These are phyloP conservation scores for Rhodinocichla rosea DNA, from an alignment of 2,113 vertebrate genomes.

Conservation along the genomic window DNA sequence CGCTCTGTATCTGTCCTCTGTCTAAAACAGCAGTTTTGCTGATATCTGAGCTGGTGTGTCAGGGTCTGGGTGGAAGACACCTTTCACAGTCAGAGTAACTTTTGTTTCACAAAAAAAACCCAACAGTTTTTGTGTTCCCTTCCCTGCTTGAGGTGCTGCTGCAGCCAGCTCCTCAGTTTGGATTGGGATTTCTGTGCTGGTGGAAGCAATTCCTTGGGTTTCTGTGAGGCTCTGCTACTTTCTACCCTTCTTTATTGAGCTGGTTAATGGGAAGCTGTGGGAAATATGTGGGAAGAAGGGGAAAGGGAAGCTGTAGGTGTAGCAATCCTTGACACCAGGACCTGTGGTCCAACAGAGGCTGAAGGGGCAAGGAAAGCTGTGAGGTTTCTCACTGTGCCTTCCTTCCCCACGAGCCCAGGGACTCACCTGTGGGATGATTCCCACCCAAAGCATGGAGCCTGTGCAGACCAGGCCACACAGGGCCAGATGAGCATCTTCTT, in stretches of 20 bases:
- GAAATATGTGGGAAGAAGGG: not conserved
- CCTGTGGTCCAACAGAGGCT: accelerated
- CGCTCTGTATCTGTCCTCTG: not conserved
- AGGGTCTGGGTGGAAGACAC: not conserved
- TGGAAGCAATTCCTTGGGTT: not conserved
- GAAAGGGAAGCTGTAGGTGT: not conserved
- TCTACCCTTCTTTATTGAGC: not conserved
- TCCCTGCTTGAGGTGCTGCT: not conserved
- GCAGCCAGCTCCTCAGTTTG: not conserved
- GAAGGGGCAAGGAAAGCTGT: not conserved
- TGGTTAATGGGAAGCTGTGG: not conserved
- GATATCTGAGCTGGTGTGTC: not conserved
- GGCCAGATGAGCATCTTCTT: not conserved
- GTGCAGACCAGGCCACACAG: not conserved
- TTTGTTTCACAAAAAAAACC: not conserved
- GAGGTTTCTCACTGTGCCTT: not conserved
- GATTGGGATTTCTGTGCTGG: not conserved
- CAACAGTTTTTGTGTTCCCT: not conserved
- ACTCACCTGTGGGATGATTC: not conserved
- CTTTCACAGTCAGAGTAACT: not conserved
- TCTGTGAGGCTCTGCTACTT: not conserved
- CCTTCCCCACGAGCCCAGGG: not conserved
- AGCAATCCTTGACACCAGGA: too few relatives aligned
- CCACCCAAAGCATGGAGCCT: not conserved
- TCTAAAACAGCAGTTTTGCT: not conserved